Conservation (phyloP, 2,888 invertebrate genomes). For the Palloptera scutellata region DNA sequence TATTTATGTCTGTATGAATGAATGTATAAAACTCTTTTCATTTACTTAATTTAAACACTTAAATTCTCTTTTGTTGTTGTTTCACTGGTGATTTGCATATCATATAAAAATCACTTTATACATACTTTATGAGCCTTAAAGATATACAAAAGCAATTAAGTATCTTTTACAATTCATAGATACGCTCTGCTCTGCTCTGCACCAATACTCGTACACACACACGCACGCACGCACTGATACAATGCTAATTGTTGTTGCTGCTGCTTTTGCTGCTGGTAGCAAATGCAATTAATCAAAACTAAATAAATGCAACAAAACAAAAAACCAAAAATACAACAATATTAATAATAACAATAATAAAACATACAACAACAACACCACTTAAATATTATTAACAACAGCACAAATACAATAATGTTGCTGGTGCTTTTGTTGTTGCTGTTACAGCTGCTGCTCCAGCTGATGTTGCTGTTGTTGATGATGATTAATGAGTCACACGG, state of each 20-base stretch:
- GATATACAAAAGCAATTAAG: too few relatives aligned
- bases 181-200: neutral
- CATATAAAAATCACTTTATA: too few relatives aligned
- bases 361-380: neutral
- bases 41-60: too few relatives aligned
- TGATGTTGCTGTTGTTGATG: slow-evolving; percentile 21
- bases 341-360: neutral
- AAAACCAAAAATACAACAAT: slow-evolving; percentile 1
- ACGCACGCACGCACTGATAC: slow-evolving; percentile 2
- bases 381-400: neutral
- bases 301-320: slow-evolving; percentile 7
- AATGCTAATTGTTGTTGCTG: neutral
- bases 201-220: neutral
- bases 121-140: too few relatives aligned
- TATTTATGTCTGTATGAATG: too few relatives aligned
- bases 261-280: neutral
- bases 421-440: slow-evolving; percentile 2
- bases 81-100: too few relatives aligned
- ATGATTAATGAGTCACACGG: slow-evolving; percentile 26
- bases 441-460: slow-evolving; percentile 8
- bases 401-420: slow-evolving; percentile 5
- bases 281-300: slow-evolving; percentile 26
- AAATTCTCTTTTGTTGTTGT: too few relatives aligned
- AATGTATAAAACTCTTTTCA: too few relatives aligned
- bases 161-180: too few relatives aligned